Evolutionary conservation across 2,113 vertebrate species (phyloP).

Genomic region (Opisthocomus hoazin): DNA sequence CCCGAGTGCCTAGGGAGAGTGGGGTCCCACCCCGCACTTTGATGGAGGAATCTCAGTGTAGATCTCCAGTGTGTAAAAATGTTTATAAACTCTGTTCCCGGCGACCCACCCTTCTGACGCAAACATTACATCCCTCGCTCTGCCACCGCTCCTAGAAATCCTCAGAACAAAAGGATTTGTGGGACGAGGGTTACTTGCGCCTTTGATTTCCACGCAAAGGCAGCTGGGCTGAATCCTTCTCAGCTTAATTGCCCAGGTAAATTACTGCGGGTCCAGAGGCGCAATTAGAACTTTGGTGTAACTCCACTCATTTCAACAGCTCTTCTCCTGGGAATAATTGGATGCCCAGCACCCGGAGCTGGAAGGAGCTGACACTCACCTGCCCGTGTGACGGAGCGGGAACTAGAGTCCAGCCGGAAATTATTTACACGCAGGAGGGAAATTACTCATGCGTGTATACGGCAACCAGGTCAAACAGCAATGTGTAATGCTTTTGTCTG

Average conservation of each 20-base stretch:
- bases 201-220: background rate
- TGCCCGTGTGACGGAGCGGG: background rate
- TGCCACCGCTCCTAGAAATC: background rate
- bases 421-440: background rate
- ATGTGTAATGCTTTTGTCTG: background rate
- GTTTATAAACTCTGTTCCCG: background rate
- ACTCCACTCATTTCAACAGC: background rate
- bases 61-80: background rate
- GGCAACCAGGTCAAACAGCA: background rate
- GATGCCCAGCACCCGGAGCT: background rate
- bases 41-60: background rate
- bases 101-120: constrained; percentile 16
- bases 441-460: background rate
- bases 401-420: background rate
- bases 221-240: background rate
- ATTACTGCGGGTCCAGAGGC: background rate
- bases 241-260: background rate
- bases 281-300: background rate
- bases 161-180: background rate
- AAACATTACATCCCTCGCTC: background rate
- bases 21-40: background rate
- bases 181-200: background rate
- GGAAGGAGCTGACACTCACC: background rate
- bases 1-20: background rate
- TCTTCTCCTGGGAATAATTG: background rate